Evolutionary conservation across 2,888 invertebrate species (phyloP), one percentile per base, ranked within the genome.

Genomic region (Heliconius charithonia): DNA sequence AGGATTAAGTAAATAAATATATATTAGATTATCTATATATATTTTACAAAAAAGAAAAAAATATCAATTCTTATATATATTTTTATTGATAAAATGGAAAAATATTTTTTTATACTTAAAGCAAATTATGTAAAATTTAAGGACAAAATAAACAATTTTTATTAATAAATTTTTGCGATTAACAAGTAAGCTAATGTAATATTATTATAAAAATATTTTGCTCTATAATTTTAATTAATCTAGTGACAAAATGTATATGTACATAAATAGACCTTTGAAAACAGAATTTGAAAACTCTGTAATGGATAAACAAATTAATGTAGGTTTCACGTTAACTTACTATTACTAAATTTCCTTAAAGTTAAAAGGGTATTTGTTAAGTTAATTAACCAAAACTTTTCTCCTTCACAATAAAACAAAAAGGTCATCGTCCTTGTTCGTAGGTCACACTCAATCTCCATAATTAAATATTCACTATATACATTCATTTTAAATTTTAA

Each of bases 371-470:
- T n/a, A 59, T 75, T 76, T 51, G 41, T 25, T 66, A 79, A 29
- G 65, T 75, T 69, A 56, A 79, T 73, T 73, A 66, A 70, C 81
- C 81, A 82, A 29, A 56, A 75, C 22, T 66, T 78, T 4, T 75
- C 72, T 75, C 67, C 66, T 77, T 79, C 59, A 65, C 37, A 59
- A 63, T 67, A 70, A 37, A 72, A 63, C 32, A 76, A 75, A 74
- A 86, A 84, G 77, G 79, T 83, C 59, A 89, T 82, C 70, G 83
- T 81, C 74, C 87, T 85, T 72, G 85, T 88, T 85, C 82, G 89
- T 75, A 92, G 81, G 84, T 95, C 90, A 81, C 86, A 91, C 73
- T 86, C 85, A 59, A 91, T 82, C 82, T 83, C 82, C 78, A 90
- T 85, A 79, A 84, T 85, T 71, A 83, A 79, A 81, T 82, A 84